Percentiles rank a stretch among this genome's conserved stretches.
phyloP scores from a whole-genome alignment of 2,797 vertebrate genomes.

The Sciurus vulgaris region DNA sequence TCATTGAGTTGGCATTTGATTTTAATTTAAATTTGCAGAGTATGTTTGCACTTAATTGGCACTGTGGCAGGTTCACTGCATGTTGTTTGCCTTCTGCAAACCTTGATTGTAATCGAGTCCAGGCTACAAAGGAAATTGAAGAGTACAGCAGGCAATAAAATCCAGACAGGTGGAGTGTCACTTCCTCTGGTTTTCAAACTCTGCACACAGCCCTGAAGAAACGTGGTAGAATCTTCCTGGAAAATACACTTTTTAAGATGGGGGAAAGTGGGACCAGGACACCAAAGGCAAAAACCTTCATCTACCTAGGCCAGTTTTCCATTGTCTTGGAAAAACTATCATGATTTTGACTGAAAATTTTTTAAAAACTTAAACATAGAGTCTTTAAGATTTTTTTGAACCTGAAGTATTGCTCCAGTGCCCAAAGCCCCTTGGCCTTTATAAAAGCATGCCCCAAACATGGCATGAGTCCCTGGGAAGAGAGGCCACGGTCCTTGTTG shows the following conservation, averaged over 20 bases:
- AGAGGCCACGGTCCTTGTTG: slow-evolving; percentile 46
- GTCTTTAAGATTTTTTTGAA: slow-evolving; percentile 25
- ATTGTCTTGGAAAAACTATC: slow-evolving; percentile 49
- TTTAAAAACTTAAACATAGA: not conserved
- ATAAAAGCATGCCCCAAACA: slow-evolving; percentile 3
- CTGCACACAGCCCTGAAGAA: slow-evolving; percentile 56
- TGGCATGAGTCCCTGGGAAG: not conserved
- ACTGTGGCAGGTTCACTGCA: slow-evolving; percentile 76
- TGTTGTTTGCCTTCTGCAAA: slow-evolving; percentile 83
- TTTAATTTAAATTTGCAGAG: slow-evolving; percentile 87
- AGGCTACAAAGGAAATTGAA: slow-evolving; percentile 82
- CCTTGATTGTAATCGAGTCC: slow-evolving; percentile 80
- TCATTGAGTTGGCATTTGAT: slow-evolving; percentile 85
- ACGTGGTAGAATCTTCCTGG: slow-evolving; percentile 32
- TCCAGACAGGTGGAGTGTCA: slow-evolving; percentile 55
- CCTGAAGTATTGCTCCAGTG: slow-evolving; percentile 3
- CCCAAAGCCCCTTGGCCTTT: slow-evolving; percentile 9
- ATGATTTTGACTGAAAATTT: slow-evolving; percentile 15
- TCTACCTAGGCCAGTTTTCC: slow-evolving; percentile 60
- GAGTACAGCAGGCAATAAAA: slow-evolving; percentile 70
- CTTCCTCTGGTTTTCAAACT: slow-evolving; percentile 64
- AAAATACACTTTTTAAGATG: slow-evolving; percentile 46
- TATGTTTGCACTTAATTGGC: slow-evolving; percentile 87
- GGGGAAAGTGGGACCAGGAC: not conserved
- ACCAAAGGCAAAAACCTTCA: slow-evolving; percentile 3